Base-by-base conservation (phyloP, 2,797 vertebrate genomes). In the Strix occidentalis region DNA sequence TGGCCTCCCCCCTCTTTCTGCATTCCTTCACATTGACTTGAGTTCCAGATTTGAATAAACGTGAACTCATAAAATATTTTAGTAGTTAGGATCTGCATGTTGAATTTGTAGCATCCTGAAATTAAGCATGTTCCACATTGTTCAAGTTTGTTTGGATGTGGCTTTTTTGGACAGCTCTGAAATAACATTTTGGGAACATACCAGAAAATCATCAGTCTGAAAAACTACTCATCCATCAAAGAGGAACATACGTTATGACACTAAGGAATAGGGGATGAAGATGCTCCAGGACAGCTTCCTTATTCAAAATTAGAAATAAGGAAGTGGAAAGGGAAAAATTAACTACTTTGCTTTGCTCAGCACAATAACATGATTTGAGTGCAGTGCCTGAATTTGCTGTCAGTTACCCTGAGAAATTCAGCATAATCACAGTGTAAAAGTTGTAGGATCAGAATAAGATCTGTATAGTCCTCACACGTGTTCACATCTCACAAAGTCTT, bases 301-400 rank as follows among this genome's bases (percentile, higher is more conserved):
- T 83, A 89, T 96, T 90, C 81, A 90, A 84, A 96, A 94, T 92
- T 95, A 96, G 94, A 97, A 97, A 95, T 91, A 83, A 87, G 96
- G 95, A 96, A 97, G 53, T 89, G 80, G 46, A 87, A 93, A 90
- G 43, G 94, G 92, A 75, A 96, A 96, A 93, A 89, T n/a, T 17
- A 90, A 87, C 92, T 46, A 84, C 56, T 94, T 91, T 85, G 63
- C 85, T 94, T 94, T 85, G 84, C 90, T 93, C 86, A 90, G 83
- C 92, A 92, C 71, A 87, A 39, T 57, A 53, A 19, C 0, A 0
- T 70, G 81, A 82, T 76, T 78, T 83, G 41, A 95, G 78, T 57
- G 51, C 3, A 4, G 37, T 51, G 56, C 64, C 58, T 79, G 77
- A 74, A 41, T 92, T 76, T 84, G 45, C 33, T 80, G 13, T 37